Evolutionary conservation across 30 jellyfish, hydroid and myxozoan genomes (phyloP).

Genomic region (Rhopilema esculentum): DNA sequence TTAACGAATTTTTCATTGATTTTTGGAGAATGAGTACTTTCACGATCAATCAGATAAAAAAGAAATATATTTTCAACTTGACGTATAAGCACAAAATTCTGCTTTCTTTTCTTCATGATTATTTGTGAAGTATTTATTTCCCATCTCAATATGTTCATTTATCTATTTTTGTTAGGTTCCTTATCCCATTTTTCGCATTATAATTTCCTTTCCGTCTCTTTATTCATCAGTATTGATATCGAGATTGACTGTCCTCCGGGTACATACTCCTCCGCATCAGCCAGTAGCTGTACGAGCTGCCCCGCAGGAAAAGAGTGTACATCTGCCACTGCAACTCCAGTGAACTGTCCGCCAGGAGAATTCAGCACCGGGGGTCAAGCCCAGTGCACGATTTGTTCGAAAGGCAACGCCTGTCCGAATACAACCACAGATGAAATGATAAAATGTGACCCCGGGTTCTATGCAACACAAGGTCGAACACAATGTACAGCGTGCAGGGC

Average conservation of each 20-base stretch:
- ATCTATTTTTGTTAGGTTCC: no score
- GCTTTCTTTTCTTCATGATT: no score
- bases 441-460: slow-evolving; percentile 82
- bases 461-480: slow-evolving; percentile 66
- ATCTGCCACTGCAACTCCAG: slow-evolving; percentile 64
- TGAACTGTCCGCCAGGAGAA: slow-evolving; percentile 82
- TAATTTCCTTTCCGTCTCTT: no score
- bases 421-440: slow-evolving; percentile 58
- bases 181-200: no score
- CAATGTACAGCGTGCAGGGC: slow-evolving; percentile 91
- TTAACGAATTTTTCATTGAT: no score
- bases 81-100: no score
- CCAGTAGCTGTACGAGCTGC: slow-evolving; percentile 72
- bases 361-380: slow-evolving; percentile 85
- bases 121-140: no score
- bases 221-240: slow-evolving; percentile 19
- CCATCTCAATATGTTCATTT: no score
- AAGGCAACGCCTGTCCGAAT: slow-evolving; percentile 88
- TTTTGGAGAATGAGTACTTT: no score
- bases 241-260: slow-evolving; percentile 75
- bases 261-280: slow-evolving; percentile 56
- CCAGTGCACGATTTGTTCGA: slow-evolving; percentile 84
- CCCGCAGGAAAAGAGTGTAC: slow-evolving; percentile 95
- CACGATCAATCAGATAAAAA: no score
- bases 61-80: no score